These are phyloP conservation scores for Calonectris borealis DNA, from an alignment of 2,113 vertebrate genomes.

Conservation along the genomic window DNA sequence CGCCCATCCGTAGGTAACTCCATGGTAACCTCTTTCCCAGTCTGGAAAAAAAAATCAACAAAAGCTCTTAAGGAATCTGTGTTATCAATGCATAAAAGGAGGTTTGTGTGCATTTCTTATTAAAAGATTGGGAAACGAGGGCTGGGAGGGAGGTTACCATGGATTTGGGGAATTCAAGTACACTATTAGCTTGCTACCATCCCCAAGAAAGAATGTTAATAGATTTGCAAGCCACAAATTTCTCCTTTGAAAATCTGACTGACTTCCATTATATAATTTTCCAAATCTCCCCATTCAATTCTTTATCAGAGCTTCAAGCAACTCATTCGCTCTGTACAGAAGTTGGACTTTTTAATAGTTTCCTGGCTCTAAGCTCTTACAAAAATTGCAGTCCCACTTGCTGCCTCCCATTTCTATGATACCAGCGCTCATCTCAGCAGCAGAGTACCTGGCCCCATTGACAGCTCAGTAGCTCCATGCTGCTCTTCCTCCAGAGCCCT, in stretches of 20 bases:
- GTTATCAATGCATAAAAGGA: background rate
- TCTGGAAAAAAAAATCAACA: background rate
- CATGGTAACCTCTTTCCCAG: conserved; percentile 38
- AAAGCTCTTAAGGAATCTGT: conserved; percentile 6
- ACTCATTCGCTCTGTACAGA: background rate
- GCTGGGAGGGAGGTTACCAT: conserved; percentile 27
- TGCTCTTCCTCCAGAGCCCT: background rate
- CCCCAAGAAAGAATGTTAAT: background rate
- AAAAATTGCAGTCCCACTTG: background rate
- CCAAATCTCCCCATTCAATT: background rate
- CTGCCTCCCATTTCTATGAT: background rate
- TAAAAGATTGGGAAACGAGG: background rate
- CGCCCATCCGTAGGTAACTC: conserved; percentile 25
- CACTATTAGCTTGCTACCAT: background rate
- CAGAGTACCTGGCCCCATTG: rapidly evolving
- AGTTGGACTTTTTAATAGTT: background rate
- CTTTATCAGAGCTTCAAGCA: background rate
- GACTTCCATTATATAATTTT: background rate
- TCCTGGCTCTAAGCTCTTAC: background rate
- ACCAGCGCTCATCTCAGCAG: background rate
- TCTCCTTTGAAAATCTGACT: background rate
- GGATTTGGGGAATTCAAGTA: background rate
- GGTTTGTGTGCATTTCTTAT: background rate
- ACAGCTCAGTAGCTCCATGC: background rate
- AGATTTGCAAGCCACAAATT: background rate